A percentile compares a stretch with the other conserved stretches of the same genome.
Conservation (phyloP, 1,140 invertebrate genomes). For the Leguminivora glycinivorella region DNA sequence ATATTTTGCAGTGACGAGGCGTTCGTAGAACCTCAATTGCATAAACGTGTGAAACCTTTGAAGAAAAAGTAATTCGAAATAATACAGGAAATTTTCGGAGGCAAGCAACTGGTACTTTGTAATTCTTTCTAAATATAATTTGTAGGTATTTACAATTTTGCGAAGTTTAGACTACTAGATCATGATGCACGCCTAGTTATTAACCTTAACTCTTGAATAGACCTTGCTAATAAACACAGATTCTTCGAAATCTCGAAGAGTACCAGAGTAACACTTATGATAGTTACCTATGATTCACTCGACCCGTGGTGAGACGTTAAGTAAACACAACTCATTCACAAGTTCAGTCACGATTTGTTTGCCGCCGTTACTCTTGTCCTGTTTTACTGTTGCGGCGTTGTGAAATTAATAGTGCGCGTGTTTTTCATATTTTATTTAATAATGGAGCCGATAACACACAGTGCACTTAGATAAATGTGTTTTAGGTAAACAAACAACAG, state of each 20-base stretch:
- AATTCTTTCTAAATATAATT: not conserved
- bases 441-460: not conserved
- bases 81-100: not conserved
- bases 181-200: not conserved
- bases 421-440: not conserved
- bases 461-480: not conserved
- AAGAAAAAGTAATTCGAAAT: not conserved
- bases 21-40: not conserved
- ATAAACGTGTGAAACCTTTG: constrained; percentile 6
- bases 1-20: not conserved
- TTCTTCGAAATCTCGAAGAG: not conserved
- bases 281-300: too few relatives aligned
- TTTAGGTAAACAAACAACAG: not conserved
- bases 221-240: not conserved
- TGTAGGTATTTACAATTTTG: too few relatives aligned
- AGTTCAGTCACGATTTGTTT: not conserved
- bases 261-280: not conserved
- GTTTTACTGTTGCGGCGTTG: not conserved
- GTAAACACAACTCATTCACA: not conserved
- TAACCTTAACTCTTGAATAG: not conserved
- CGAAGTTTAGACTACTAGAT: too few relatives aligned
- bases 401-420: not conserved
- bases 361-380: not conserved
- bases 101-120: not conserved
- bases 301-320: not conserved